phyloP scores from a whole-genome alignment of 2,888 invertebrate genomes.

The Mythimna albipuncta region DNA sequence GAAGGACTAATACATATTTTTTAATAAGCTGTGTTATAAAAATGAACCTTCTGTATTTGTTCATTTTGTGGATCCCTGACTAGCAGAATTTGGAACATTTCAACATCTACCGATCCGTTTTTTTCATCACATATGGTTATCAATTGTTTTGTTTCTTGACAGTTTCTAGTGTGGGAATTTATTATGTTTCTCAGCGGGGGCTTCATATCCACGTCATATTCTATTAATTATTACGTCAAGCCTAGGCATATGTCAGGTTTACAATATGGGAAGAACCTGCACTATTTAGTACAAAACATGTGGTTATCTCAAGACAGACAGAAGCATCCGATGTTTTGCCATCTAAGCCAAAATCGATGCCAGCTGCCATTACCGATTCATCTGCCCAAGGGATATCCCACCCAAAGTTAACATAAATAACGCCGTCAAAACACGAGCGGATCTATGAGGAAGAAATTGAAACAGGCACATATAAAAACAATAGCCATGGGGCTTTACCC shows the following conservation, averaged over 20 bases:
- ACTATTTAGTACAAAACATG: neutral
- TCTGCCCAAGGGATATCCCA: conserved; percentile 21
- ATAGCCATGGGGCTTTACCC: conserved; percentile 50
- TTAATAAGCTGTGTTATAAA: neutral
- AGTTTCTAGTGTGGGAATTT: conserved; percentile 25
- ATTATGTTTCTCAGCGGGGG: conserved; percentile 26
- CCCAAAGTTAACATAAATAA: conserved; percentile 13
- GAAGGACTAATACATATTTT: neutral
- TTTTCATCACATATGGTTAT: conserved; percentile 6
- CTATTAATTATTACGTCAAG: conserved; percentile 33
- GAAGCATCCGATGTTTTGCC: neutral
- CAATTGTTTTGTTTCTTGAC: conserved; percentile 13
- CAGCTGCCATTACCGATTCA: conserved; percentile 7
- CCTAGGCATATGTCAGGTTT: conserved; percentile 13
- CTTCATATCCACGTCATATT: conserved; percentile 9
- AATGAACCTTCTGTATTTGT: conserved; percentile 1
- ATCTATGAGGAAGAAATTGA: conserved; percentile 20
- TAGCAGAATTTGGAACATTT: conserved; percentile 10
- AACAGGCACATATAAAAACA: conserved; percentile 31
- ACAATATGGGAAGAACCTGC: neutral
- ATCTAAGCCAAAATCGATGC: neutral
- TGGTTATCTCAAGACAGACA: neutral
- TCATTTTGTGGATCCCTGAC: neutral
- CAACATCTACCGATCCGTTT: conserved; percentile 1
- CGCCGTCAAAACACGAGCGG: conserved; percentile 1